Conservation (phyloP, 2,797 vertebrate species). For the Xerus rutilus region DNA sequence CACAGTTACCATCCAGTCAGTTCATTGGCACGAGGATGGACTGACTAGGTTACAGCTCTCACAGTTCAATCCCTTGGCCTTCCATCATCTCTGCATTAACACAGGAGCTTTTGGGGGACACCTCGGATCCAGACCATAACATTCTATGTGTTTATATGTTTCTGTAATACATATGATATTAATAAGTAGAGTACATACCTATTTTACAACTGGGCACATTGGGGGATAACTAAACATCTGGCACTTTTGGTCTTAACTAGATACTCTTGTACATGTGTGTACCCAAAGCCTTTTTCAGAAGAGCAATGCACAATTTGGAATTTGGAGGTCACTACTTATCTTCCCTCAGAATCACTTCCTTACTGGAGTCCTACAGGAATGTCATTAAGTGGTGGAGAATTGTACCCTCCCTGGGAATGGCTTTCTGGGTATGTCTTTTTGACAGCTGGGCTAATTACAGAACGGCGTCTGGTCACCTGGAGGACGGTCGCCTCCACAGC, state of each 20-base stretch:
- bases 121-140: too few species aligned
- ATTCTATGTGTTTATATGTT: not conserved
- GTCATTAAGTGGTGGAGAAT: not conserved
- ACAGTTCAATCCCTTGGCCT: too few species aligned
- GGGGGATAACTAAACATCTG: not conserved
- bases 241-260: not conserved
- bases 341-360: conserved; percentile 32
- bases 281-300: not conserved
- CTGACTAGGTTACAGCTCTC: too few species aligned
- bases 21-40: too few species aligned
- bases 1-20: too few species aligned
- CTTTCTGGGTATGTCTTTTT: not conserved
- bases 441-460: not conserved
- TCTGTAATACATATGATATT: not conserved
- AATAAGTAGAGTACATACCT: not conserved
- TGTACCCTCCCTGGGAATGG: conserved; percentile 3
- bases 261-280: not conserved
- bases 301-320: not conserved
- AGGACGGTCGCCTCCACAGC: not conserved
- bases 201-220: not conserved
- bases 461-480: not conserved
- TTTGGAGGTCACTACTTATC: not conserved
- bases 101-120: too few species aligned
- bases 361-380: not conserved
- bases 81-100: too few species aligned